Conservation (phyloP, 37 sponge, comb jelly and placozoan species). For the Eunapius fragilis region DNA sequence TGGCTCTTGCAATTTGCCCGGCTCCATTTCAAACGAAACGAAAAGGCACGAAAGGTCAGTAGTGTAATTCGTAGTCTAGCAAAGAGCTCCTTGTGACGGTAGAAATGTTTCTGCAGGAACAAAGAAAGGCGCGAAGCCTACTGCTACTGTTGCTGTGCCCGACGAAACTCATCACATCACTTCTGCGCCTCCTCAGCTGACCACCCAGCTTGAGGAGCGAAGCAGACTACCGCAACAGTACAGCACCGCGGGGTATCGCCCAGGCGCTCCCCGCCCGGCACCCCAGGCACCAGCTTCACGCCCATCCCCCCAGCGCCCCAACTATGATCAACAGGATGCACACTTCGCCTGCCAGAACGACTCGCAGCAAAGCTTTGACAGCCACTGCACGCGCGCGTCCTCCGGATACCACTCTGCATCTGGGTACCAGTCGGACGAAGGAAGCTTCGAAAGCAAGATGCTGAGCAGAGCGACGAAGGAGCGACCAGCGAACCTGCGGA, state of each 20-base stretch:
- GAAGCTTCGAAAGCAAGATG: slow-evolving; percentile 67
- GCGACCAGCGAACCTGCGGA: slow-evolving; percentile 74
- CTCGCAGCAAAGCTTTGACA: slow-evolving; percentile 64
- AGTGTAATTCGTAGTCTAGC: background rate
- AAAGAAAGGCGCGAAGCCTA: background rate
- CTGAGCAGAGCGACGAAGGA: slow-evolving; percentile 53
- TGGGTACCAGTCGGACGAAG: slow-evolving; percentile 67
- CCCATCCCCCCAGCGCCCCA: slow-evolving; percentile 13
- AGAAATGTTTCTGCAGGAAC: background rate
- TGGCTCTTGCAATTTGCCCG: slow-evolving; percentile 44
- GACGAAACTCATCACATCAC: background rate
- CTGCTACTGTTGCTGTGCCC: background rate
- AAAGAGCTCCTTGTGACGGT: background rate
- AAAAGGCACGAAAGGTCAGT: slow-evolving; percentile 44
- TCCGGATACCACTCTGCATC: slow-evolving; percentile 38
- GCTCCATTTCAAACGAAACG: slow-evolving; percentile 56
- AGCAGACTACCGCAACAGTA: background rate
- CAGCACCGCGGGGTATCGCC: background rate
- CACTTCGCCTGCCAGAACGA: slow-evolving; percentile 43
- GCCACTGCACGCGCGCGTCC: slow-evolving; percentile 37
- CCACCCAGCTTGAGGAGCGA: background rate
- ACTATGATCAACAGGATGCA: background rate
- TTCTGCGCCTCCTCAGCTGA: background rate
- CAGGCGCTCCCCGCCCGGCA: background rate
- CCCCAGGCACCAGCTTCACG: slow-evolving; percentile 16